Conservation (phyloP, 1,140 invertebrate genomes). For the Ceratosolen solmsi region DNA sequence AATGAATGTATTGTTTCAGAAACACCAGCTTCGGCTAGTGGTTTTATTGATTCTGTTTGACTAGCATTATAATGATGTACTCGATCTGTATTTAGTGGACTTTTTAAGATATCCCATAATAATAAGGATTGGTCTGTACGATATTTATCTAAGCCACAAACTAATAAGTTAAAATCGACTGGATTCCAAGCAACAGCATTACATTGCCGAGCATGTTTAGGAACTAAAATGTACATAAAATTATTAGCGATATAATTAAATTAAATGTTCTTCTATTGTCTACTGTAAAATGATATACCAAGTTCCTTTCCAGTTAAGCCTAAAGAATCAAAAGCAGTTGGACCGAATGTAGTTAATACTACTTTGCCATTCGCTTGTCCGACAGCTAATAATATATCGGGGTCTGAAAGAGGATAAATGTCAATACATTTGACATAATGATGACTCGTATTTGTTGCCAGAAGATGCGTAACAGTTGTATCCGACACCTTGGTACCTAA, state of each 20-base stretch:
- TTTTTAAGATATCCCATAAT: conserved; percentile 85
- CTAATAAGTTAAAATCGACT: conserved; percentile 86
- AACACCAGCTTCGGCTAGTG: conserved; percentile 80
- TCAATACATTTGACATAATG: conserved; percentile 86
- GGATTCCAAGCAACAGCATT: conserved; percentile 92
- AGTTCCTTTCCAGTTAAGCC: conserved; percentile 84
- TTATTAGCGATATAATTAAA: not conserved
- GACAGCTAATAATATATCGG: conserved; percentile 86
- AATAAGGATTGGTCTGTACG: conserved; percentile 86
- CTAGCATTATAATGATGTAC: conserved; percentile 62
- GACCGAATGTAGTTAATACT: conserved; percentile 84
- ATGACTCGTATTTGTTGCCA: conserved; percentile 79
- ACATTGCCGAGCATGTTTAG: conserved; percentile 87
- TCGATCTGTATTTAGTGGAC: conserved; percentile 66
- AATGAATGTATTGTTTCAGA: conserved; percentile 89
- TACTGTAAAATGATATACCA: conserved; percentile 74
- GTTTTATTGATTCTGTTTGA: conserved; percentile 71
- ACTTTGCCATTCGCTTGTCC: conserved; percentile 91
- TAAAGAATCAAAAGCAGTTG: conserved; percentile 79
- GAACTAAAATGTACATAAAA: conserved; percentile 73
- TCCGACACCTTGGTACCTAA: conserved; percentile 81
- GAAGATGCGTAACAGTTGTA: conserved; percentile 77
- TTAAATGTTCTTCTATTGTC: not conserved
- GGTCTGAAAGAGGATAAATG: conserved; percentile 81
- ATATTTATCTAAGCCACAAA: conserved; percentile 89